Base-by-base conservation (phyloP, 2,888 invertebrate genomes). In the Blastobasis adustella region DNA sequence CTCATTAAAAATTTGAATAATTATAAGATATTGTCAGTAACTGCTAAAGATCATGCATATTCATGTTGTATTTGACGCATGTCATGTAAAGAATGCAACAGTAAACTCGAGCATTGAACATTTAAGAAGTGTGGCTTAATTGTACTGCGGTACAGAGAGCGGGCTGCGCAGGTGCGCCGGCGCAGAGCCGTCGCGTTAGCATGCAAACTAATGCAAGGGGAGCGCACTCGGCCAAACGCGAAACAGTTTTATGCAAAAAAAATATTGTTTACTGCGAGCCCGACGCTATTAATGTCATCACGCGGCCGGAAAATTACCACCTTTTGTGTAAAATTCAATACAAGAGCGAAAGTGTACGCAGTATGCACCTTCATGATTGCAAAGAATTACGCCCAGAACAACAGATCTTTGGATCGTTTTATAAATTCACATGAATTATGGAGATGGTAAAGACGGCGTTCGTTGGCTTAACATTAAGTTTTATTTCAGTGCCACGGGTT, bases 321-420 rank as follows among this genome's bases (percentile, higher is more conserved):
- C 79, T 82, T 81, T 78, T 78, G 77, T 79, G 76, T 78, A 78
- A 79, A 83, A 82, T 81, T 83, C 72, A 82, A 84, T 82, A 69
- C 63, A 63, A 76, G 64, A 82, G 80, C 76, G 75, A 82, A 79
- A 80, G 79, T 77, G 71, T 68, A 70, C 65, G 60, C 66, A 63
- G 45, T 51, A 44, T 53, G 47, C 51, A 37, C 38, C 66, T 72
- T 73, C 75, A 72, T 69, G 71, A 71, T 70, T 65, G 67, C 70
- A 67, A 71, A 69, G 66, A 67, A 71, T 70, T 71, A 65, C 67
- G 69, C 70, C 66, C 66, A 50, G 39, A 67, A 71, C 65, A 70
- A 67, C 70, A 73, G 66, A 69, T 65, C 63, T 65, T 69, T 67
- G 63, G 70, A 75, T 69, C 70, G 66, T 66, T 77, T 66, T 67